Evolutionary conservation across 2,888 invertebrate species (phyloP), one percentile per base, ranked within the genome.

Genomic region (Carpatolechia fugitivella): DNA sequence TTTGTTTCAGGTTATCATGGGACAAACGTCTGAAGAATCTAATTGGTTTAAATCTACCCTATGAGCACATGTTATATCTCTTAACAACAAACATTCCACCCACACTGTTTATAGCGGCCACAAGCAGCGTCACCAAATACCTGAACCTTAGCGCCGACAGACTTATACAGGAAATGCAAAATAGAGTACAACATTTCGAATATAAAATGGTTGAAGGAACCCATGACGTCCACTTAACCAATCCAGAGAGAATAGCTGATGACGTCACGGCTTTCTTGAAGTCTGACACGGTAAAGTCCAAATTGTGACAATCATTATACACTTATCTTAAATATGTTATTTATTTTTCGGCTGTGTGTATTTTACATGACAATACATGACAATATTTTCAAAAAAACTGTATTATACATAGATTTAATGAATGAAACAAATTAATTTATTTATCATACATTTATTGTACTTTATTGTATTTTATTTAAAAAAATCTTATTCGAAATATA

Each of bases 211-310:
- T 93, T 0, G 74, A 85, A 0, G 94, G 93, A 0, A 80, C 84
- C 36, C 94, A 94, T 60, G 93, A 94, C 63, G 91, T 93, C 0
- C 94, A 94, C 69, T 89, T 91, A 40, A 91, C 90, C 6, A 68
- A 89, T 60, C 93, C 94, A 0, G 91, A 92, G 58, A 68, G 73
- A 7, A 78, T 93, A 3, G 84, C 85, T 0, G 62, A 69, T 0
- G 58, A 74, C 33, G 58, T 92, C 1, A 55, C 55, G 1, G 58
- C 66, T 18, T 91, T 91, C 80, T 66, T 92, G 35, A 53, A 65
- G 1, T 65, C 56, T 20, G 63, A 68, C 44, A 60, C 64, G 14
- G 56, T 50, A 1, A 64, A 60, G 30, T 65, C 70, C 3, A 78
- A 76, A 13, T 55, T 50, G 50, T 50, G 29, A 50, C 44, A 18